phyloP scores from a whole-genome alignment of 2,797 vertebrate genomes.

The Sebastes goodei region DNA sequence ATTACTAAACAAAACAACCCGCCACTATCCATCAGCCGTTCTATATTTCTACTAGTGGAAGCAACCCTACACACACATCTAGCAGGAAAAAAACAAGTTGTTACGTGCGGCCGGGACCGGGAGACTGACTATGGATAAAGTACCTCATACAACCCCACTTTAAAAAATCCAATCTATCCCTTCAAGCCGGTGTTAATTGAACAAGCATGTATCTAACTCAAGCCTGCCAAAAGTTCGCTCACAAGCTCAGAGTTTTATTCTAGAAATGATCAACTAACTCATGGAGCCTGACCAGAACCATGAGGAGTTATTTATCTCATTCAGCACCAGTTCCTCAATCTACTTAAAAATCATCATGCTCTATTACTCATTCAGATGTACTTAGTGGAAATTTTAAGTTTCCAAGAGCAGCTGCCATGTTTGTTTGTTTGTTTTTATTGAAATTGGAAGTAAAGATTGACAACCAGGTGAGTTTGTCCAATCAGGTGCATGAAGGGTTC shows the following conservation, averaged over 20 bases:
- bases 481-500: background rate
- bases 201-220: background rate
- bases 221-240: background rate
- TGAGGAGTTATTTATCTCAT: background rate
- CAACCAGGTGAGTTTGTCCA: background rate
- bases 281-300: background rate
- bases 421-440: background rate
- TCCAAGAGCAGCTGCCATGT: too few species aligned
- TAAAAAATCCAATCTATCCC: background rate
- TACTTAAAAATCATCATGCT: background rate
- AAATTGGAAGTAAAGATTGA: background rate
- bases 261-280: background rate
- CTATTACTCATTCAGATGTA: rapidly evolving
- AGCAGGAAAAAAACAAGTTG: too few species aligned
- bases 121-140: too few species aligned
- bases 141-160: background rate
- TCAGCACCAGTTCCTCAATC: background rate
- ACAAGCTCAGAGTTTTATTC: background rate
- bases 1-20: too few species aligned
- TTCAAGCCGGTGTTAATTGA: background rate
- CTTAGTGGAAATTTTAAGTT: background rate
- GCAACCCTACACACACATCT: too few species aligned
- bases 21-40: too few species aligned
- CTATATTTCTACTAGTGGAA: too few species aligned
- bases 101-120: too few species aligned